Evolutionary conservation across 2,888 invertebrate genomes (phyloP).

Genomic region (Chalcosyrphus nemorum): DNA sequence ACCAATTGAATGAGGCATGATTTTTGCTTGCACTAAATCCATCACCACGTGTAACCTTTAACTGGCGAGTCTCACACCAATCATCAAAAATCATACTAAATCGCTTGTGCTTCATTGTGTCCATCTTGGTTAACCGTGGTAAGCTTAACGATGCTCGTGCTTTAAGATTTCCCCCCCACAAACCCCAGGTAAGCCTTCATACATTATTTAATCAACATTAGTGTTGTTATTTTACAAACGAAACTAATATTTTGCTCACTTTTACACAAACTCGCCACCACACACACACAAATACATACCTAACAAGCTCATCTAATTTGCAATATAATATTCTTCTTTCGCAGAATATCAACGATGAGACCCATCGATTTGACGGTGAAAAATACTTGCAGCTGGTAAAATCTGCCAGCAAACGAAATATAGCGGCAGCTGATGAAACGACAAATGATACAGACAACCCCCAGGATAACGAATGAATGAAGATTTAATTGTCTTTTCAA

Average conservation of each 20-base stretch:
- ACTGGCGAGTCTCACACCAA: conserved; percentile 36
- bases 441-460: conserved; percentile 77
- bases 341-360: conserved; percentile 81
- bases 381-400: conserved; percentile 80
- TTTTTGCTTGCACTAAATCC: conserved; percentile 35
- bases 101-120: conserved; percentile 58
- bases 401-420: conserved; percentile 80
- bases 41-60: conserved; percentile 35
- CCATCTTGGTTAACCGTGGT: conserved; percentile 52
- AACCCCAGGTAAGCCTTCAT: conserved; percentile 54
- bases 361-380: conserved; percentile 81
- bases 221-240: conserved; percentile 8
- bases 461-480: conserved; percentile 75
- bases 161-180: conserved; percentile 19
- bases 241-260: conserved; percentile 19
- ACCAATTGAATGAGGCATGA: conserved; percentile 23
- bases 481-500: conserved; percentile 36
- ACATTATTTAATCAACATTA: conserved; percentile 14
- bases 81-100: conserved; percentile 51
- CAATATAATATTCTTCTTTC: conserved; percentile 32
- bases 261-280: conserved; percentile 4
- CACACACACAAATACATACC: conserved; percentile 1
- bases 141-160: conserved; percentile 54
- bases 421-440: conserved; percentile 78
- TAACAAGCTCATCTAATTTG: conserved; percentile 12